phyloP scores from a whole-genome alignment of 2,113 vertebrate genomes.

The Apaloderma vittatum region DNA sequence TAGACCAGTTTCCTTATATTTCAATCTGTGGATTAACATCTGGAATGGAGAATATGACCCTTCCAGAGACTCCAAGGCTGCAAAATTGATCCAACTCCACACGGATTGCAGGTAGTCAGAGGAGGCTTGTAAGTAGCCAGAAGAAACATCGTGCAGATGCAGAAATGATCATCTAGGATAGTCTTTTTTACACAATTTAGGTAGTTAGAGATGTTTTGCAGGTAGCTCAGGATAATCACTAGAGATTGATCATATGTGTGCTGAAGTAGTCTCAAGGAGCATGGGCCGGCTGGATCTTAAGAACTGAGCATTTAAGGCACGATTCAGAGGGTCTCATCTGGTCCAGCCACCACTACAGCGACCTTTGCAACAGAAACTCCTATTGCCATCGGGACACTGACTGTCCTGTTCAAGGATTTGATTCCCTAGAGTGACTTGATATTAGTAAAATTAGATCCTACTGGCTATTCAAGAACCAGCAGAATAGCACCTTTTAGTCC shows the following conservation, averaged over 20 bases:
- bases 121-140: neutral
- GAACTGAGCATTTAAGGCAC: neutral
- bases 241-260: fast-evolving
- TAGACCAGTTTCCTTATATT: neutral
- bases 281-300: neutral
- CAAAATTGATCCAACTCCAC: neutral
- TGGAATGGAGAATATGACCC: neutral
- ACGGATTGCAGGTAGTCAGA: neutral
- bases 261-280: neutral
- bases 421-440: neutral
- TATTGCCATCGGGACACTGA: neutral
- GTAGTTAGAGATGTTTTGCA: neutral
- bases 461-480: neutral
- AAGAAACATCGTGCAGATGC: neutral
- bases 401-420: neutral
- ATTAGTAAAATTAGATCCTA: neutral
- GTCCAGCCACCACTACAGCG: neutral
- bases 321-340: neutral
- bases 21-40: neutral
- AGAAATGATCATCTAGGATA: neutral
- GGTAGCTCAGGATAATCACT: neutral
- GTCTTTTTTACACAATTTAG: neutral
- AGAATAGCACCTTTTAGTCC: neutral
- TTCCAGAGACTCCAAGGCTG: neutral
- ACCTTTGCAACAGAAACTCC: neutral